Base-by-base conservation (phyloP, 1,140 invertebrate species). In the Augochlora pura region DNA sequence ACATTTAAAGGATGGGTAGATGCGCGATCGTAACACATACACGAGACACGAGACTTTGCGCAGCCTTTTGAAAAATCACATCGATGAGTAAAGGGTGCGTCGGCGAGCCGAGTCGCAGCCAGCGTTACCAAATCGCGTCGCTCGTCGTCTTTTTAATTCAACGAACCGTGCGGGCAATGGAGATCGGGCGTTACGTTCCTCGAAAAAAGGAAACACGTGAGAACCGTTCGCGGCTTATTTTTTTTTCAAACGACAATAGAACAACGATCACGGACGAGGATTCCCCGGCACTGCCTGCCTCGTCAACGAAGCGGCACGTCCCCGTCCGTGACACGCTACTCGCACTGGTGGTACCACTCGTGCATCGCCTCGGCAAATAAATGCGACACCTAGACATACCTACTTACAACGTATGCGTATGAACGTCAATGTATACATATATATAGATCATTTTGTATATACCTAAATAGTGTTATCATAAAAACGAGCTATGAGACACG, bases 1-100 rank as follows among this genome's bases (percentile, higher is more conserved):
- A 89, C 85, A 81, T 88, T 69, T 88, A 88, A 89, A 77, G 42
- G 16, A 63, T 83, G 89, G 89, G 77, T 88, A 88, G 87, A 90
- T n/a, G 87, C 89, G 88, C 88, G 89, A 90, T 89, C 77, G 77
- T 89, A 92, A 92, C 88, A 92, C 91, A 88, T 92, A 92, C 90
- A 92, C 90, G 90, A 91, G 87, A 92, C 88, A 92, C 90, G 89
- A 89, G 91, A 90, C 88, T 89, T 89, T 91, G 90, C 90, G 90
- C 84, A 88, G 85, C 87, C 78, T 81, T 89, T 90, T n/a, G n/a
- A 32, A 87, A 92, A 92, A 92, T 92, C 90, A 92, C 91, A 92
- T 92, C 87, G 85, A 91, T 91, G 90, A 91, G 89, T 91, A 91
- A 89, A 64, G 83, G 87, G 68, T 88, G 85, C 80, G 69, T 81